A percentile compares a stretch with the other conserved stretches of the same genome.
Conservation (phyloP, 1,140 invertebrate species). For the Streblospio benedicti region DNA sequence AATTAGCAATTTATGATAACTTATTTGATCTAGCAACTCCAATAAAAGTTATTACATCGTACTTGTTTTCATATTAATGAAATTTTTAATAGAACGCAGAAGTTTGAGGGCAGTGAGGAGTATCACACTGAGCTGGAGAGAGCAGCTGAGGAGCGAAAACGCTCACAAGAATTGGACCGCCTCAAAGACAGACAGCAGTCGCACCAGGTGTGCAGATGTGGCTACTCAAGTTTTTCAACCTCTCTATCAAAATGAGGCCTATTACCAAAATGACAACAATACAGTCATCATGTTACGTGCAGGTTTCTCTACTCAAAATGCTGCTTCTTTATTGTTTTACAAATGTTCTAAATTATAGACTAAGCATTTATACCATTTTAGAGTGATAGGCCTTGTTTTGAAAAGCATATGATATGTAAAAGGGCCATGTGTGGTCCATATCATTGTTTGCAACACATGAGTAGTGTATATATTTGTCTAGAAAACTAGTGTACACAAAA, state of each 20-base stretch:
- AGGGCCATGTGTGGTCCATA: too few species aligned
- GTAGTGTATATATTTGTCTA: not conserved
- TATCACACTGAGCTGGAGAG: conserved; percentile 14
- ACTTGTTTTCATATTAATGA: too few species aligned
- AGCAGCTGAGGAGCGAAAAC: conserved; percentile 24
- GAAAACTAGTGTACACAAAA: not conserved
- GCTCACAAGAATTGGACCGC: conserved; percentile 22
- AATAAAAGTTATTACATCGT: too few species aligned
- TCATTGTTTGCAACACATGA: not conserved
- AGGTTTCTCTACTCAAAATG: not conserved
- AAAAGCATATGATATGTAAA: too few species aligned
- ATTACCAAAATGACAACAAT: too few species aligned
- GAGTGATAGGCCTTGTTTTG: not conserved
- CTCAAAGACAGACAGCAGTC: conserved; percentile 29
- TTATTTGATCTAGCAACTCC: too few species aligned
- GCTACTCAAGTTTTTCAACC: not conserved
- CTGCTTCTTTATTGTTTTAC: not conserved
- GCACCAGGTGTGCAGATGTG: conserved; percentile 19
- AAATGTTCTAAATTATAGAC: not conserved
- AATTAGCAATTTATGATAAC: too few species aligned
- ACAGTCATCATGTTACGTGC: not conserved
- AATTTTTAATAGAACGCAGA: not conserved
- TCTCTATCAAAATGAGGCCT: too few species aligned
- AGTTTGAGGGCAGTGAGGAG: not conserved
- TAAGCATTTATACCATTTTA: not conserved